Evolutionary conservation across 2,888 invertebrate species (phyloP).

Genomic region (Pseudanteris insignis): DNA sequence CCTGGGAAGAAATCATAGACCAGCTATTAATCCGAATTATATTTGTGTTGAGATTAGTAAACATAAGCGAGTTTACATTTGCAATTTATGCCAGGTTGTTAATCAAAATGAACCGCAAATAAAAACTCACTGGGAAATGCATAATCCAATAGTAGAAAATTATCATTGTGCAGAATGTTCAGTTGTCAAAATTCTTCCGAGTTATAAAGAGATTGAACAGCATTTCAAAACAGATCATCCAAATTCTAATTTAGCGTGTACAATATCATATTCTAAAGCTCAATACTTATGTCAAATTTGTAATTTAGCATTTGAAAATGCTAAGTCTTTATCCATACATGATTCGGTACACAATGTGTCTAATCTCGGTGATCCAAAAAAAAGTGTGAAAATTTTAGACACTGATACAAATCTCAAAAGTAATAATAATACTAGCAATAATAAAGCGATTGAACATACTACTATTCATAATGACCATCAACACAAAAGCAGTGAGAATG

Average conservation of each 20-base stretch:
- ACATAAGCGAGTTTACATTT: background rate
- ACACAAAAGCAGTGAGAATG: too few species aligned
- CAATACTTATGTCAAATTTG: background rate
- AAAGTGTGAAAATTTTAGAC: too few species aligned
- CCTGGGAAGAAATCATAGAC: background rate
- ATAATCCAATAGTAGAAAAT: background rate
- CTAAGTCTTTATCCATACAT: background rate
- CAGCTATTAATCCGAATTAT: background rate
- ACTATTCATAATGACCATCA: too few species aligned
- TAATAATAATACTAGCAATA: too few species aligned
- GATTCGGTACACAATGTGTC: background rate
- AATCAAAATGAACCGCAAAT: background rate
- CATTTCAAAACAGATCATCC: too few species aligned
- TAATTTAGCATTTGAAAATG: conserved; percentile 4
- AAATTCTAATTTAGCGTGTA: background rate
- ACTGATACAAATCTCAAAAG: too few species aligned
- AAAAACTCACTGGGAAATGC: conserved; percentile 5
- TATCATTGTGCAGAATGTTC: too few species aligned
- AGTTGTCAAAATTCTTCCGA: background rate
- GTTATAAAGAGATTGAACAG: too few species aligned
- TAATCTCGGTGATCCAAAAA: too few species aligned
- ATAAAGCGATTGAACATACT: too few species aligned
- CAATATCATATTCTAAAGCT: conserved; percentile 1
- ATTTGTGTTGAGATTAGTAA: too few species aligned
- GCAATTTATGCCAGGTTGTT: background rate